phyloP scores from a whole-genome alignment of 2,113 vertebrate species.

The Esox niger region DNA sequence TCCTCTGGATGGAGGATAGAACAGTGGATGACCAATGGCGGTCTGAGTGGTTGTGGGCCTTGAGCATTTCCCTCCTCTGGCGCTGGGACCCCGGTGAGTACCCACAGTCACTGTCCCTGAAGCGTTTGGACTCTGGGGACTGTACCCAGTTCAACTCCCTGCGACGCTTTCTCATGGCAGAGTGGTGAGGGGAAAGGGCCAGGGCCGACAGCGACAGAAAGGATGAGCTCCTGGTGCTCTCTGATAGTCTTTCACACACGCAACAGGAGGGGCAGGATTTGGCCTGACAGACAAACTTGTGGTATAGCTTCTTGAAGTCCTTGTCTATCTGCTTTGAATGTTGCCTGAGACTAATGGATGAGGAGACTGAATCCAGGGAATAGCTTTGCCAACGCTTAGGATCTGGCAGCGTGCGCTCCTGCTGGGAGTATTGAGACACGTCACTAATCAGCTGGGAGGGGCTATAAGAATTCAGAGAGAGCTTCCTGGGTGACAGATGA shows the following conservation, averaged over 20 bases:
- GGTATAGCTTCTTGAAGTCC: constrained; percentile 63
- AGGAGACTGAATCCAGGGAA: constrained; percentile 38
- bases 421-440: constrained; percentile 11
- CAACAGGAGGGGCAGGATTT: constrained; percentile 41
- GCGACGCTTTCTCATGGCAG: constrained; percentile 59
- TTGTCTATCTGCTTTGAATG: constrained; percentile 48
- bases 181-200: constrained; percentile 64
- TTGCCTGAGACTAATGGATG: rapidly evolving
- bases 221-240: constrained; percentile 17
- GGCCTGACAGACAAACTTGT: constrained; percentile 63
- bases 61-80: constrained; percentile 24
- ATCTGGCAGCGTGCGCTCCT: neutral
- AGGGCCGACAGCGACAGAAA: constrained; percentile 59
- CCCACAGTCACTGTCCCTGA: constrained; percentile 22
- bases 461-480: neutral
- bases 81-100: constrained; percentile 49
- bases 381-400: constrained; percentile 16
- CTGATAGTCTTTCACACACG: constrained; percentile 33
- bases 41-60: constrained; percentile 5
- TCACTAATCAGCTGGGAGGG: neutral
- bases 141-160: constrained; percentile 32
- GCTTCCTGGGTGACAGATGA: constrained; percentile 1
- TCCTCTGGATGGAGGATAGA: neutral
- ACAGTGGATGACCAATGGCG: neutral
- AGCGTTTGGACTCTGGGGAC: constrained; percentile 55